phyloP scores from a whole-genome alignment of 1,140 invertebrate genomes.

The Tribolium madens region DNA sequence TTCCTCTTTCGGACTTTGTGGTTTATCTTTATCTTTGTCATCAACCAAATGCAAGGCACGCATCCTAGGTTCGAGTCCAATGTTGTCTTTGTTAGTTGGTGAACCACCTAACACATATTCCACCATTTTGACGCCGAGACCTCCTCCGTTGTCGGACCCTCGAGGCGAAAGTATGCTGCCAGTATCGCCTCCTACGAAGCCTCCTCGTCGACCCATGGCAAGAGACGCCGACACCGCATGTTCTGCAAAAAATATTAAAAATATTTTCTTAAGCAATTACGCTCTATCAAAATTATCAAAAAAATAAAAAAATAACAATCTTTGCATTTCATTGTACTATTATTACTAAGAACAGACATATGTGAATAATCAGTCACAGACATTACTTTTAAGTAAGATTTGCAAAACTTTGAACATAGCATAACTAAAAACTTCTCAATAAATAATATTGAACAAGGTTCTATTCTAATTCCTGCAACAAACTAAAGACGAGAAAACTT shows the following conservation, averaged over 20 bases:
- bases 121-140: conserved; percentile 97
- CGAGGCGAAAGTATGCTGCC: conserved; percentile 77
- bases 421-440: background rate
- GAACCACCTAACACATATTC: conserved; percentile 95
- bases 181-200: conserved; percentile 67
- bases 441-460: background rate
- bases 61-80: conserved; percentile 77
- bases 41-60: conserved; percentile 74
- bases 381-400: too few species aligned
- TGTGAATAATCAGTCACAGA: too few species aligned
- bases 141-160: conserved; percentile 79
- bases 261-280: conserved; percentile 9
- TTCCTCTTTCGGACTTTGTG: conserved; percentile 76
- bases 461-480: background rate
- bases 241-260: conserved; percentile 66
- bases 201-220: conserved; percentile 76
- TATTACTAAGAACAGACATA: too few species aligned
- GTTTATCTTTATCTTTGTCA: conserved; percentile 76
- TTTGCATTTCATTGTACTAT: too few species aligned
- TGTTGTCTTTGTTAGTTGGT: conserved; percentile 83
- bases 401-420: conserved; percentile 16
- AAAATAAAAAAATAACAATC: too few species aligned
- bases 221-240: conserved; percentile 82
- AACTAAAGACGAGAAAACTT: background rate
- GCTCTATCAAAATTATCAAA: background rate